Base-by-base conservation (phyloP, 2,888 invertebrate genomes). In the Scaeva pyrastri region DNA sequence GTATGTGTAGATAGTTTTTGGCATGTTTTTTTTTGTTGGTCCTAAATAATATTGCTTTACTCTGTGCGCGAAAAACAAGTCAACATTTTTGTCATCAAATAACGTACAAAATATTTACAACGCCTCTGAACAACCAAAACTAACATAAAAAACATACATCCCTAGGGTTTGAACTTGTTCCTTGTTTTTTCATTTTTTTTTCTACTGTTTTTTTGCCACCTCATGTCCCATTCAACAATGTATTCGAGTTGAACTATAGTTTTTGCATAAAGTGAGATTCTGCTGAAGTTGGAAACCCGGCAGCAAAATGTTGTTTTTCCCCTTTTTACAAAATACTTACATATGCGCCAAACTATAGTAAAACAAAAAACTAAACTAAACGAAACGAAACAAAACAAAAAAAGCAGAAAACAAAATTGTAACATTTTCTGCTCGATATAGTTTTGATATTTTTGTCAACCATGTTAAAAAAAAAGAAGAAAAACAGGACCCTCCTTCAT, bases 41-140 rank as follows among this genome's bases (percentile, higher is more conserved):
- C 23, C 11, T 64, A 21, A 43, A 11, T 19, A n/a, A 50, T 68
- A 45, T 23, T 39, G 45, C 39, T 23, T 23, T 19, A 8, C 31
- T 31, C 1, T 31, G 31, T 8, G 26, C 26, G 39, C n/a, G n/a
- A n/a, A n/a, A n/a, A 64, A 11, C 36, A 58, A 39, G 82, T 60
- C 41, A 66, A 78, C 78, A 81, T 21, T 68, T 50, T 64, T 45
- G 56, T 16, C 75, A 78, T 78, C 60, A 45, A 50, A 19, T 66
- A 48, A 19, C 31, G 48, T 48, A 19, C 7, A 48, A 16, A 66
- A 31, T 66, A 62, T 75, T 72, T 55, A 62, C 72, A 80, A 76
- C 72, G 80, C 84, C 75, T 80, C 60, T 19, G 52, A 72, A 72
- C 80, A 68, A 66, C 64, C n/a, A 68, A 72, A 31, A 45, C 55